A percentile compares a stretch with the other conserved stretches of the same genome.
phyloP scores from a whole-genome alignment of 2,888 invertebrate species.

The Amblyjoppa proteus region DNA sequence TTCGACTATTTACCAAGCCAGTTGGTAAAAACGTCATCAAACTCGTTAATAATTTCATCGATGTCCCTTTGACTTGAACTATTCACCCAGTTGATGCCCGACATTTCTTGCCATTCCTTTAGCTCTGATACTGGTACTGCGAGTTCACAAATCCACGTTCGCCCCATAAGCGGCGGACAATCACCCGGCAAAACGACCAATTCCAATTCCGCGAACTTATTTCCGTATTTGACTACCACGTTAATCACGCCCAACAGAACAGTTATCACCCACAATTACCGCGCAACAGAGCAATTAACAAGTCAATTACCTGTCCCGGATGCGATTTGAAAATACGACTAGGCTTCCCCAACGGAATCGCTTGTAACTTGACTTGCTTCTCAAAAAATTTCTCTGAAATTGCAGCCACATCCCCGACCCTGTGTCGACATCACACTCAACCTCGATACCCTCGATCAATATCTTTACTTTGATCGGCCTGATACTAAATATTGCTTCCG shows the following conservation, averaged over 20 bases:
- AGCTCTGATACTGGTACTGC: constrained; percentile 11
- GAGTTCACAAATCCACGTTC: constrained; percentile 26
- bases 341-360: neutral
- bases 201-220: neutral
- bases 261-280: neutral
- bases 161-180: constrained; percentile 38
- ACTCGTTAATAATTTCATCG: constrained; percentile 41
- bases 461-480: neutral
- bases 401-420: constrained; percentile 20
- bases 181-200: constrained; percentile 33
- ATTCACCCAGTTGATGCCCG: constrained; percentile 19
- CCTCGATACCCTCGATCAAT: neutral
- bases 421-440: constrained; percentile 18
- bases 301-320: constrained; percentile 20
- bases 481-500: constrained; percentile 14
- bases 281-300: no score
- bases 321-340: constrained; percentile 27
- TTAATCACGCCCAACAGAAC: constrained; percentile 13
- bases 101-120: neutral
- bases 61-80: neutral
- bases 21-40: constrained; percentile 43
- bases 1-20: constrained; percentile 34
- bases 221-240: constrained; percentile 51
- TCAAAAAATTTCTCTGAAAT: constrained; percentile 28
- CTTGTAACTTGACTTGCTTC: neutral